Evolutionary conservation across 2,113 vertebrate species (phyloP).

Genomic region (Pygathrix nemaeus): DNA sequence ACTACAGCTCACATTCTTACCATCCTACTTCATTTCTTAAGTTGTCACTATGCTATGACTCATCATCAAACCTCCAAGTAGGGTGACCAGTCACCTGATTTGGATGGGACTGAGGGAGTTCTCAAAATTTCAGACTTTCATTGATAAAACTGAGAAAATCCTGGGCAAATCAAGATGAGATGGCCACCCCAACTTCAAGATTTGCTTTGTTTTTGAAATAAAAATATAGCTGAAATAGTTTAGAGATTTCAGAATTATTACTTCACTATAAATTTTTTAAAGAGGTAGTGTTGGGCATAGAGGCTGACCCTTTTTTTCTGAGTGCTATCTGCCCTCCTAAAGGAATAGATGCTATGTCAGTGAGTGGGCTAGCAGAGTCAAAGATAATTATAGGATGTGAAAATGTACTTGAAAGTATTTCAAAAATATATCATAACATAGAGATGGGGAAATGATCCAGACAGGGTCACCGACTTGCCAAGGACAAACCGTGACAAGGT

Average conservation of each 20-base stretch:
- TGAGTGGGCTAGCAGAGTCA: not conserved
- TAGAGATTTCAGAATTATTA: conserved; percentile 3
- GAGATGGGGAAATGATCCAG: not conserved
- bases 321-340: not conserved
- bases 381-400: not conserved
- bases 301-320: not conserved
- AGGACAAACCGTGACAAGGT: not conserved
- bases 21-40: not conserved
- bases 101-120: not conserved
- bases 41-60: not conserved
- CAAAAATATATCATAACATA: not conserved
- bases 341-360: not conserved
- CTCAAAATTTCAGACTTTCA: not conserved
- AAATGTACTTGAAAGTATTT: not conserved
- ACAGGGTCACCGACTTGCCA: not conserved
- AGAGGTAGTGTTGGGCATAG: not conserved
- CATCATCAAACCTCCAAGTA: not conserved
- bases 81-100: not conserved
- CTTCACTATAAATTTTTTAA: not conserved
- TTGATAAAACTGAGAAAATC: not conserved
- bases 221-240: not conserved
- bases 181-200: not conserved
- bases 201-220: not conserved
- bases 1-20: not conserved
- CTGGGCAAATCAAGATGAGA: not conserved